Evolutionary conservation across 2,113 vertebrate species (phyloP), one percentile per base, ranked within the genome.

Genomic region (Phalacrocorax pelagicus): DNA sequence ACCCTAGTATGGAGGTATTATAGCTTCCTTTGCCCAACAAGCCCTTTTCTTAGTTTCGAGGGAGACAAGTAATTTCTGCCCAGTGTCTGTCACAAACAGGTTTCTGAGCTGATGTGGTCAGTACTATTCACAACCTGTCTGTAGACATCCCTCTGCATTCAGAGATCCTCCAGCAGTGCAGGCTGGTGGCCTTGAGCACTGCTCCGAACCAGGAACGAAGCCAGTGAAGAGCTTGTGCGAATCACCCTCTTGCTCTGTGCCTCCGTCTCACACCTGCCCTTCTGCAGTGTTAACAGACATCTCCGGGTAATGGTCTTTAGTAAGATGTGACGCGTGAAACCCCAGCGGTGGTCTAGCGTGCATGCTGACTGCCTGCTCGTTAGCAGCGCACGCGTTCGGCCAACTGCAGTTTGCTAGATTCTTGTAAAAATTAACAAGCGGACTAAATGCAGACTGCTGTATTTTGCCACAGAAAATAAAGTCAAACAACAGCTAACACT

Each of bases 381-480:
- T 16, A 81, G 58, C 54, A n/a, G 46, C 1, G 6, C 42, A 12
- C 0, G 0, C 2, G 0, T 42, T 67, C 0, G 0, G 24, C 44
- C 70, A 79, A 61, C 65, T 89, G 65, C 24, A 4, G 44, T 30
- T 74, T 69, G 73, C 24, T 36, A 75, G 19, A 30, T 36, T 32
- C 52, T 95, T 24, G 1, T 62, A 52, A 89, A 88, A 92, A 66
- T 81, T 92, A 95, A 51, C 73, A 57, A 83, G 46, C 58, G 30
- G 62, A 38, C 32, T 38, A 78, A 75, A 82, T 78, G 52, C 58
- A 84, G 94, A 55, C 11, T 44, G 29, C 62, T 85, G 58, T 55
- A 47, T 66, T 94, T 95, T 32, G 3, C 54, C 30, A 77, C 59
- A 86, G 87, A 81, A 94, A 89, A 91, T 72, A 74, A 96, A 97